Percentiles rank a stretch among this genome's conserved stretches.
phyloP scores from a whole-genome alignment of 2,797 vertebrate species.

The Paratrypauchen microcephalus region DNA sequence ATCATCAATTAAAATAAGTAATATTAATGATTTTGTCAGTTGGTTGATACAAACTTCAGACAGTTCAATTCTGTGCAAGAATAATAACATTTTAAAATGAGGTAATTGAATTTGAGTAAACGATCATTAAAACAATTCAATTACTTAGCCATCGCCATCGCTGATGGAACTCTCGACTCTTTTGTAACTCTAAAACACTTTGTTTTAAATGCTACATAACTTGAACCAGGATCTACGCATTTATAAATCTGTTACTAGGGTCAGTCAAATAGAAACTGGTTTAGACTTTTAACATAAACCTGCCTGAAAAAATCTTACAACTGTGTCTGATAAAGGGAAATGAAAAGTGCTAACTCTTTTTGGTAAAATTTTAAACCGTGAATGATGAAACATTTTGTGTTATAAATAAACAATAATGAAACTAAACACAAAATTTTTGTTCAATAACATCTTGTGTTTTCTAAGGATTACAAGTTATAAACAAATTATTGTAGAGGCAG shows the following conservation, averaged over 20 bases:
- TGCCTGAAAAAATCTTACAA: neutral
- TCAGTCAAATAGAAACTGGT: neutral
- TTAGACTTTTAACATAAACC: constrained; percentile 2
- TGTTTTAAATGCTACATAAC: constrained; percentile 6
- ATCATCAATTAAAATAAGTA: no score
- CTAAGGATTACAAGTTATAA: constrained; percentile 1
- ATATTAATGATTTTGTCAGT: no score
- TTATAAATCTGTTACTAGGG: constrained; percentile 37
- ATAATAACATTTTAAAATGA: no score
- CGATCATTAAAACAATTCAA: neutral
- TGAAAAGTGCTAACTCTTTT: neutral
- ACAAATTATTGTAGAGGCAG: constrained; percentile 3
- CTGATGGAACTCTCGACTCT: neutral
- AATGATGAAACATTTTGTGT: neutral
- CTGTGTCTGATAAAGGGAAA: neutral
- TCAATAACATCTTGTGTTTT: constrained; percentile 3
- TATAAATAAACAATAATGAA: neutral
- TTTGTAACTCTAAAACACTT: neutral
- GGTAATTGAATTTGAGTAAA: neutral
- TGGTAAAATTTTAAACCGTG: neutral
- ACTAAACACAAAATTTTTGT: neutral
- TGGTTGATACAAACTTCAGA: no score
- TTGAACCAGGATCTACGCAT: constrained; percentile 29
- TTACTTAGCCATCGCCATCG: no score
- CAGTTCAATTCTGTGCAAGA: neutral